These are phyloP conservation scores for Ailurus styani DNA, from an alignment of 2,113 vertebrate species.

Conservation along the genomic window DNA sequence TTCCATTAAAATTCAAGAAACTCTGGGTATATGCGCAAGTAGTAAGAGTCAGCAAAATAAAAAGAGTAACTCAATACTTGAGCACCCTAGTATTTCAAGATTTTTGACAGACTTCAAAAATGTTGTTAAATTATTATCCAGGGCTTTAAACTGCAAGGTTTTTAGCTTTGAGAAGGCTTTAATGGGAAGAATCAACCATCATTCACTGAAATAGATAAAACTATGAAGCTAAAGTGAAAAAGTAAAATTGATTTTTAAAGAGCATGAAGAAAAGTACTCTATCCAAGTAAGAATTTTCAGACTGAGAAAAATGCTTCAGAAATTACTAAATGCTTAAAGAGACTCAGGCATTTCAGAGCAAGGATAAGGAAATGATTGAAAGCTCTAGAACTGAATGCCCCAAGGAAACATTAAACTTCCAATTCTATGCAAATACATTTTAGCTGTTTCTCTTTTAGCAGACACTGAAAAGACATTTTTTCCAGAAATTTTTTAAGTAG, in stretches of 20 bases:
- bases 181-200: slow-evolving; percentile 53
- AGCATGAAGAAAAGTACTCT: slow-evolving; percentile 55
- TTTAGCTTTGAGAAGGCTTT: slow-evolving; percentile 49
- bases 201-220: slow-evolving; percentile 59
- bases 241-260: slow-evolving; percentile 62
- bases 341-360: slow-evolving; percentile 66
- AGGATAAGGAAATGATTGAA: slow-evolving; percentile 68
- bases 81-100: not conserved
- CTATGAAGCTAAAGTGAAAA: slow-evolving; percentile 52
- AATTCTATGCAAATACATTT: slow-evolving; percentile 72
- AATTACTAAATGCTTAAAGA: slow-evolving; percentile 71
- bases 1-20: slow-evolving; percentile 8
- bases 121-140: slow-evolving; percentile 57
- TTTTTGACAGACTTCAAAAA: slow-evolving; percentile 55
- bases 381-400: slow-evolving; percentile 67
- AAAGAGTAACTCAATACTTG: not conserved
- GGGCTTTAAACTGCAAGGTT: slow-evolving; percentile 43
- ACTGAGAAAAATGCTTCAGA: slow-evolving; percentile 69
- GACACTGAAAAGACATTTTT: not conserved
- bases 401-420: slow-evolving; percentile 70
- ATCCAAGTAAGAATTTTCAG: slow-evolving; percentile 59
- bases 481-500: not conserved
- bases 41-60: not conserved
- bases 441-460: slow-evolving; percentile 40
- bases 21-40: not conserved